Evolutionary conservation across 2,888 invertebrate genomes (phyloP).

Genomic region (Apodemia duryi): DNA sequence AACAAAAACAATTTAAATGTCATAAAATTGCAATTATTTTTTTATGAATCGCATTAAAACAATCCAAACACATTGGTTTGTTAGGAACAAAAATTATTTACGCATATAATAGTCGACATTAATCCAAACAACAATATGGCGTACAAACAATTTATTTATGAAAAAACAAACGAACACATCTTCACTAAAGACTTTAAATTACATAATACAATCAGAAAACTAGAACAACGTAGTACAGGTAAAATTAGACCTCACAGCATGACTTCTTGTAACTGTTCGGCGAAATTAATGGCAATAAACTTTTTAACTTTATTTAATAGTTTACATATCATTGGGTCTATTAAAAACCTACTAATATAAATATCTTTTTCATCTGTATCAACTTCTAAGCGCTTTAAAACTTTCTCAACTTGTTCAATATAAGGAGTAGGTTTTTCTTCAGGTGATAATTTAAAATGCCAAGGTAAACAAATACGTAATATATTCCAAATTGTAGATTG

Average conservation of each 20-base stretch:
- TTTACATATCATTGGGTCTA: constrained; percentile 51
- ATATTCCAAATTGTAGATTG: constrained; percentile 64
- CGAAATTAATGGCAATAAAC: constrained; percentile 53
- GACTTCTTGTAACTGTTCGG: constrained; percentile 48
- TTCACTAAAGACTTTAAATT: neutral
- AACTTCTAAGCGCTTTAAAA: constrained; percentile 47
- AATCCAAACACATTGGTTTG: too few species aligned
- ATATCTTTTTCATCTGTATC: constrained; percentile 63
- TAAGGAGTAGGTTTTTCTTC: constrained; percentile 50
- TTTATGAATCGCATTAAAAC: too few species aligned
- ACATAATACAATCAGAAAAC: neutral
- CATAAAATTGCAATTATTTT: too few species aligned
- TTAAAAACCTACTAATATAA: constrained; percentile 57
- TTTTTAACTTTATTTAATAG: constrained; percentile 59
- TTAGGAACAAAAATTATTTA: neutral
- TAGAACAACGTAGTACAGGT: neutral
- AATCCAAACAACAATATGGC: neutral
- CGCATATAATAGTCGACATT: neutral
- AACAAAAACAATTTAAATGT: too few species aligned
- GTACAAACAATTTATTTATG: neutral
- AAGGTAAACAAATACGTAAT: constrained; percentile 58
- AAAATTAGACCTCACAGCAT: constrained; percentile 19
- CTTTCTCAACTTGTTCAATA: constrained; percentile 43
- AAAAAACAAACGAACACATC: neutral
- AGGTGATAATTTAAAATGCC: constrained; percentile 58